Evolutionary conservation across 2,888 invertebrate genomes (phyloP).

Genomic region (Euclidia mi): DNA sequence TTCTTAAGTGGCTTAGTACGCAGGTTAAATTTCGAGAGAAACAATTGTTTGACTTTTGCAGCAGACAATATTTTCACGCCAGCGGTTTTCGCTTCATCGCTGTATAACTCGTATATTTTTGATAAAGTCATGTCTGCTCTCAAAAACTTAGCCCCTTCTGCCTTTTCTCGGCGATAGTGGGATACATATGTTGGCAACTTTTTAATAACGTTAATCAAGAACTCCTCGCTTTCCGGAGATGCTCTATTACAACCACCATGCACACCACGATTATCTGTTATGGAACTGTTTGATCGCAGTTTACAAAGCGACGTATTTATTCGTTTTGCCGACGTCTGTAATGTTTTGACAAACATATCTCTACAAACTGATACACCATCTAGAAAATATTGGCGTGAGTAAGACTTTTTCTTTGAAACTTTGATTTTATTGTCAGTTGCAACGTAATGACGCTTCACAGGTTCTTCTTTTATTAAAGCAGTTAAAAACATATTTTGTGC

Average conservation of each 20-base stretch:
- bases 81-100: constrained; percentile 16
- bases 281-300: constrained; percentile 22
- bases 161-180: constrained; percentile 30
- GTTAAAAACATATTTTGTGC: constrained; percentile 29
- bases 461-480: constrained; percentile 18
- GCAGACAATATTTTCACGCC: constrained; percentile 19
- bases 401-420: constrained; percentile 28
- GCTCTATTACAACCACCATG: constrained; percentile 15
- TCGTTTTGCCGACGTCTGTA: constrained; percentile 22
- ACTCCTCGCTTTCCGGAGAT: constrained; percentile 19
- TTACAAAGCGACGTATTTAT: constrained; percentile 28
- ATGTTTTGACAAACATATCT: constrained; percentile 27
- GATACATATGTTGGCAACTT: constrained; percentile 32
- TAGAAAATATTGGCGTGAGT: constrained; percentile 25
- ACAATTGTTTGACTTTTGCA: constrained; percentile 21
- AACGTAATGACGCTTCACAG: constrained; percentile 22
- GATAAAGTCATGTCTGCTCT: constrained; percentile 23
- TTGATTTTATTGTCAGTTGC: constrained; percentile 14
- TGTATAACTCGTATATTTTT: constrained; percentile 26
- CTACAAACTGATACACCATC: constrained; percentile 25
- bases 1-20: constrained; percentile 13
- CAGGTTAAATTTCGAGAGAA: constrained; percentile 17
- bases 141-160: constrained; percentile 22
- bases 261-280: constrained; percentile 23
- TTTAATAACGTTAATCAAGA: constrained; percentile 21